Evolutionary conservation across 2,888 invertebrate species (phyloP).

Genomic region (Drosophila cracens): DNA sequence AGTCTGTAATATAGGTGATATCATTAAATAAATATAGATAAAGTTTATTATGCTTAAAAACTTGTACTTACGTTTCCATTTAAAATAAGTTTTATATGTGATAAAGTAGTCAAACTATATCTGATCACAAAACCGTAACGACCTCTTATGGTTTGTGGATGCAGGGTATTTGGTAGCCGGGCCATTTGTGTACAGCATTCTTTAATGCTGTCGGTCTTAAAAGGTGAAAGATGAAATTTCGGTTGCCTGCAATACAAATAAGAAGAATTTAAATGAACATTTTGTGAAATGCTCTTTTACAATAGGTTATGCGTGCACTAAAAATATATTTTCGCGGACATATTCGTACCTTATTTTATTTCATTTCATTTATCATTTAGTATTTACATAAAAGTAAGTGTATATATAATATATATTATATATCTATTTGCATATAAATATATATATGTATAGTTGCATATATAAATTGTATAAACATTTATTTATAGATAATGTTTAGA

Average conservation of each 20-base stretch:
- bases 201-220: constrained; percentile 29
- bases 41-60: not conserved
- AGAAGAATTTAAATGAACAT: constrained; percentile 53
- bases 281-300: constrained; percentile 59
- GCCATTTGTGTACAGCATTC: constrained; percentile 3
- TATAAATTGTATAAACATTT: constrained; percentile 33
- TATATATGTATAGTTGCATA: constrained; percentile 32
- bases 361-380: constrained; percentile 40
- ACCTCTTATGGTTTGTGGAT: not conserved
- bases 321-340: constrained; percentile 55
- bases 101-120: not conserved
- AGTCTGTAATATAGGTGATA: not conserved
- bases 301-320: constrained; percentile 70
- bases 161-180: constrained; percentile 8
- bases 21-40: not conserved
- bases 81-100: not conserved
- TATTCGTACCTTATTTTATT: constrained; percentile 37
- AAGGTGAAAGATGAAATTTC: constrained; percentile 61
- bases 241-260: constrained; percentile 48
- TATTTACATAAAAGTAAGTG: constrained; percentile 36
- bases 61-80: not conserved
- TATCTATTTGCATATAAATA: constrained; percentile 30
- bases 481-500: constrained; percentile 68
- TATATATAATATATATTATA: constrained; percentile 22
- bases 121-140: not conserved